Conservation (phyloP, 1,140 invertebrate genomes). For the Dermatophagoides farinae region DNA sequence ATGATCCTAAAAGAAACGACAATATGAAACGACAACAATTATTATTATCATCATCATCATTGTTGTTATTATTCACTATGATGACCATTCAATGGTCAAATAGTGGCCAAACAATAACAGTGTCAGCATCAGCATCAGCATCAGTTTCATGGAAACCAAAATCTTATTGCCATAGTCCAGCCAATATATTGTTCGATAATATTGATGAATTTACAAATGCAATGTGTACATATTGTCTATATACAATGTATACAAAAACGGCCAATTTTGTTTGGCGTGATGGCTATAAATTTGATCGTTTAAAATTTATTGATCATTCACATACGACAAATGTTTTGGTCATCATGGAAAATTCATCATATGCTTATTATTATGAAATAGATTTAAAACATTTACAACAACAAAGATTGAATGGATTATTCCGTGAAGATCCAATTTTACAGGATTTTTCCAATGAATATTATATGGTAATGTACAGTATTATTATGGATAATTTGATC, state of each 20-base stretch:
- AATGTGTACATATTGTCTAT: not conserved
- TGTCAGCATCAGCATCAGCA: too few species aligned
- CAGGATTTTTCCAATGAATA: not conserved
- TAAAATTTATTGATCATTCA: not conserved
- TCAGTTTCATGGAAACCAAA: too few species aligned
- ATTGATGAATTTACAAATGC: not conserved
- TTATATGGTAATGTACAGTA: not conserved
- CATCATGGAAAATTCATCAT: not conserved
- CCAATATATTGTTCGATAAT: too few species aligned
- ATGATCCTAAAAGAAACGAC: too few species aligned
- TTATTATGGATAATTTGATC: too few species aligned
- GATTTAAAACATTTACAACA: not conserved
- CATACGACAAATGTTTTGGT: not conserved
- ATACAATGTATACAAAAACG: not conserved
- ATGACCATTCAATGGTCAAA: too few species aligned
- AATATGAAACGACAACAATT: too few species aligned
- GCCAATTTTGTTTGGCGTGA: not conserved
- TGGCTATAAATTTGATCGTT: not conserved
- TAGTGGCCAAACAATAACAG: too few species aligned
- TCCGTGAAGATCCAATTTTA: not conserved
- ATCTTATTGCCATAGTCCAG: too few species aligned
- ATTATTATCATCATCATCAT: too few species aligned
- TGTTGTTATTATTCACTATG: too few species aligned
- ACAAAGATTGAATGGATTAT: not conserved
- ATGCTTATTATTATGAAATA: not conserved